Evolutionary conservation across 2,888 invertebrate species (phyloP), one percentile per base, ranked within the genome.

Genomic region (Tupiocoris notatus): DNA sequence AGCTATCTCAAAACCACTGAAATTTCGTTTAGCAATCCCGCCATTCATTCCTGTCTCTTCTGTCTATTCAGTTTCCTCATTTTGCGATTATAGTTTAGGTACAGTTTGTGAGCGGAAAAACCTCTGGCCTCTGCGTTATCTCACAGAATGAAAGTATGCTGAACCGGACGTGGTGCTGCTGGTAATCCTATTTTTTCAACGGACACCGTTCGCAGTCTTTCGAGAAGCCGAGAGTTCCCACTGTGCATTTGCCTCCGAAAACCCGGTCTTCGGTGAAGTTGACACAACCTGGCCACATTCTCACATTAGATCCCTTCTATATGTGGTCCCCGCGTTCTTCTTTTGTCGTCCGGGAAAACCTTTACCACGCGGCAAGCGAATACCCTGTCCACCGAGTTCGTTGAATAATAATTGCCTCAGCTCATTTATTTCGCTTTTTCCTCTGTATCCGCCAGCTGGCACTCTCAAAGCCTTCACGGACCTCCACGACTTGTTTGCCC

Each of bases 211-310:
- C 18, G 23, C 1, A 65, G 39, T 17, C 56, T 22, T 22, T 16
- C 7, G 67, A 1, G 21, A 66, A 56, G 66, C 66, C 6, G 39
- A 54, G 66, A 66, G 66, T 57, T 57, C 17, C 6, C 59, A 9
- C 59, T 2, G 56, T 67, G 56, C 67, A 67, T 67, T 57, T 67
- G 56, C 67, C 67, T 54, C 21, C 20, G 21, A 54, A 21, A 39
- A 39, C 39, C 39, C 39, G 39, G 39, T 39, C 18, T 22, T 9
- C 56, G 57, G 12, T 20, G n/a, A 9, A 54, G 67, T 67, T 67
- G 39, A 21, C 57, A 67, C 67, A 67, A 67, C 67, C 67, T 67
- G 67, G 21, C 67, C 67, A 67, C 67, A 67, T 67, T 67, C 67
- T 57, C 67, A 57, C 67, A 67, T 67, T 67, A 67, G 67, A 39